Base-by-base conservation (phyloP, 2,888 invertebrate genomes). In the Linhomoeus sp. region DNA sequence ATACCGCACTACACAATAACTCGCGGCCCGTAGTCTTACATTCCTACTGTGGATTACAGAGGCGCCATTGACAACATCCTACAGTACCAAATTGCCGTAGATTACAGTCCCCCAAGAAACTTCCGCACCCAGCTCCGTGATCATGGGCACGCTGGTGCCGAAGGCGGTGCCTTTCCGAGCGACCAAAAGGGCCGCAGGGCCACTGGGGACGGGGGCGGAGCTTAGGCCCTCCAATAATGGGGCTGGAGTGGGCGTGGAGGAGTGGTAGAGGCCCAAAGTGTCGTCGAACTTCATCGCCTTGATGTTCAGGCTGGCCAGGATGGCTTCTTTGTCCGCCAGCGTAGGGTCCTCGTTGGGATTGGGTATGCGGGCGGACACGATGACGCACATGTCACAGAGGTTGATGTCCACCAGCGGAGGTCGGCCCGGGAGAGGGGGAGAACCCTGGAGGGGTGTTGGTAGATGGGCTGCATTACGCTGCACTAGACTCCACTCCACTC, bases 361-460 rank as follows among this genome's bases (percentile, higher is more conserved):
- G 71, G 90, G 90, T 75, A 94, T 92, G 76, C 92, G 88, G 65
- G 94, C 94, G 67, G 94, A 94, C 70, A 99, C 75, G 69, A 99
- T 94, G 70, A 94, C 94, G 76, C 97, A 97, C 97, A 97, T 99
- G 77, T 97, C 97, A 77, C 97, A 97, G 63, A 97, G 76, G 73
- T 99, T 97, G 58, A 99, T 92, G 73, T 97, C 97, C 57, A 97
- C 97, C 97, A 94, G 63, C 97, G 79, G 67, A 99, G 75, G 75
- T 99, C 94, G 64, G 97, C 94, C 67, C 97, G 79, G 72, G 94
- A 94, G 70, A 99, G 75, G 60, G 97, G 97, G 94, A 61, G 92
- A 94, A 68, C 94, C 94, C 86, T 87, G 68, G 12, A 53, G 35
- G 46, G 51, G 48, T 49, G n/a, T 19, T 49, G n/a, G n/a, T n/a